Evolutionary conservation across 64 coral and sea anemone genomes (phyloP), one percentile per base, ranked within the genome.

Genomic region (Pocillopora damicornis): DNA sequence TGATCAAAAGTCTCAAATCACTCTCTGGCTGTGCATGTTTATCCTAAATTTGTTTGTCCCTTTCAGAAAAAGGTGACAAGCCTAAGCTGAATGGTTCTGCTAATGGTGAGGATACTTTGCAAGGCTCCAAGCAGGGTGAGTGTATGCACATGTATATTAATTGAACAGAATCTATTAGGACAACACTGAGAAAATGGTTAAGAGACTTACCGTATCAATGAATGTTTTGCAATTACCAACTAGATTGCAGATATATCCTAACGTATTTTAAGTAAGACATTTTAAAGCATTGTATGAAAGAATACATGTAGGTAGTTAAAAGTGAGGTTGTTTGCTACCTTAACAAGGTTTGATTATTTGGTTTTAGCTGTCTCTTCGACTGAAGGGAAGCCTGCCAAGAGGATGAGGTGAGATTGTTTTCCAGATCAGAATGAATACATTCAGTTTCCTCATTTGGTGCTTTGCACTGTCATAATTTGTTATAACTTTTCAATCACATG

Each of bases 81-180:
- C 57, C 75, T 15, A 92, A 96, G 42, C 75, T 89, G 68, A 96
- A 96, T 87, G 94, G 91, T 63, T 75, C 87, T 85, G 76, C 73
- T 34, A 80, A 85, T 71, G 76, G 62, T 78, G 63, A 75, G 23
- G 92, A 90, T 35, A 79, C 17, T 77, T 61, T 71, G 9, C 83
- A 81, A 13, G 92, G 83, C 12, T 61, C 73, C 35, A 78, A 25
- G 58, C 58, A 88, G 60, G 86, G 86, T 88, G 14, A 76, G 86
- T 73, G 9, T 68, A 23, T 12, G 11, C 11, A 23, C 25, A 71
- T 0, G n/a, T n/a, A 9, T 71, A 4, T 11, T n/a, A n/a, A 71
- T 9, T 13, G 2, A 63, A 13, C 61, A 15, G 1, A 63, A 17
- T 63, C 16, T 13, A 8, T 63, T 15, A 1, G 61, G 61, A 2